These are phyloP conservation scores for Hetaerina titia DNA, from an alignment of 2,888 invertebrate genomes.

Conservation along the genomic window DNA sequence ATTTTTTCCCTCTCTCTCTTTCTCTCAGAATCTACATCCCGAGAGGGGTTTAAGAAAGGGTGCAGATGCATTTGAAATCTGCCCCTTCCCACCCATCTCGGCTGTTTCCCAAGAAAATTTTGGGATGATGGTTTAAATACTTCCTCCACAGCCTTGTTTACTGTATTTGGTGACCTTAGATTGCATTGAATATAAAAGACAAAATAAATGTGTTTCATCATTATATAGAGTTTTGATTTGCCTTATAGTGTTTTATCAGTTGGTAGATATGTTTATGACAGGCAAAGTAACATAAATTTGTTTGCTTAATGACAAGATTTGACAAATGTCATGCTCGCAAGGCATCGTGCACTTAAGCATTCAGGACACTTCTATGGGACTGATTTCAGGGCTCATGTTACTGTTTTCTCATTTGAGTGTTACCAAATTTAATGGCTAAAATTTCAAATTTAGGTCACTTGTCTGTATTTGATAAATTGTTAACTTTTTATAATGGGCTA, in stretches of 20 bases:
- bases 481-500: slow-evolving; percentile 42
- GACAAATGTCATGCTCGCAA: slow-evolving; percentile 24
- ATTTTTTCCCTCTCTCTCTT: slow-evolving; percentile 66
- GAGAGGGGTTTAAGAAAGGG: slow-evolving; percentile 63
- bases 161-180: slow-evolving; percentile 78
- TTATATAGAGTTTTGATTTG: slow-evolving; percentile 66
- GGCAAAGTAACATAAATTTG: slow-evolving; percentile 39
- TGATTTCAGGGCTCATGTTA: slow-evolving; percentile 28
- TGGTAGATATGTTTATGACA: slow-evolving; percentile 47
- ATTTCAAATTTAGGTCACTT: slow-evolving; percentile 43
- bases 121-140: slow-evolving; percentile 69
- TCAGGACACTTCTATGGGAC: slow-evolving; percentile 9
- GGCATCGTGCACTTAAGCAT: background rate
- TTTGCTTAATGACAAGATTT: background rate
- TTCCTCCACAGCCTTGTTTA: slow-evolving; percentile 72
- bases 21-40: slow-evolving; percentile 66
- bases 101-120: slow-evolving; percentile 62
- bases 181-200: slow-evolving; percentile 82
- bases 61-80: slow-evolving; percentile 65
- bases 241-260: slow-evolving; percentile 49
- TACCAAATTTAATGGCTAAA: slow-evolving; percentile 14
- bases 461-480: slow-evolving; percentile 38
- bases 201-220: slow-evolving; percentile 84
- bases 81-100: slow-evolving; percentile 62
- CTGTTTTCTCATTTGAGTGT: background rate